phyloP scores from a whole-genome alignment of 2,888 invertebrate species.

The Eupithecia pulchellata region DNA sequence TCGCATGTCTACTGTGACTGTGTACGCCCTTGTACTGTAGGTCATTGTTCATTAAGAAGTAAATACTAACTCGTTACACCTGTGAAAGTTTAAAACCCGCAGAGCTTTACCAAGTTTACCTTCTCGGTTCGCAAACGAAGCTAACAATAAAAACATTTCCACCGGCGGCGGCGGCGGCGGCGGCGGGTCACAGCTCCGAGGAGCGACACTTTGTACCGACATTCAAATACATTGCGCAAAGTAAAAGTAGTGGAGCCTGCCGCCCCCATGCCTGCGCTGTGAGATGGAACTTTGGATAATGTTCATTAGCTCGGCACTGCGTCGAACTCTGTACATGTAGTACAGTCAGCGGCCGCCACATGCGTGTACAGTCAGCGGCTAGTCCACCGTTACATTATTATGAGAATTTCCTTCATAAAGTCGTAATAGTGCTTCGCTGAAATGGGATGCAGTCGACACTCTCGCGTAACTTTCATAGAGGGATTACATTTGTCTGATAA shows the following conservation, averaged over 20 bases:
- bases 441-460: background rate
- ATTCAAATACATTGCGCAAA: conserved; percentile 3
- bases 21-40: background rate
- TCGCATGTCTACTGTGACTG: background rate
- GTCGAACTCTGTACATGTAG: conserved; percentile 9
- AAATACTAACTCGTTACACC: background rate
- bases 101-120: background rate
- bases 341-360: conserved; percentile 3
- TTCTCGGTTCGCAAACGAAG: background rate
- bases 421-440: conserved; percentile 3
- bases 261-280: background rate
- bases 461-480: background rate
- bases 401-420: conserved; percentile 1
- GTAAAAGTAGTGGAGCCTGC: background rate
- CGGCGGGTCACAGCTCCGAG: background rate
- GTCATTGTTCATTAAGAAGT: background rate
- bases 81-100: background rate
- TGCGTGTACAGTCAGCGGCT: background rate
- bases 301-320: conserved; percentile 18
- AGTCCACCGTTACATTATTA: conserved; percentile 20
- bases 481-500: background rate
- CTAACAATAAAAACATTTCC: conserved; percentile 11
- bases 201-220: conserved; percentile 11
- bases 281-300: conserved; percentile 12
- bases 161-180: too few relatives aligned